Conservation (phyloP, 2,113 vertebrate genomes). For the Perca schrenkii region DNA sequence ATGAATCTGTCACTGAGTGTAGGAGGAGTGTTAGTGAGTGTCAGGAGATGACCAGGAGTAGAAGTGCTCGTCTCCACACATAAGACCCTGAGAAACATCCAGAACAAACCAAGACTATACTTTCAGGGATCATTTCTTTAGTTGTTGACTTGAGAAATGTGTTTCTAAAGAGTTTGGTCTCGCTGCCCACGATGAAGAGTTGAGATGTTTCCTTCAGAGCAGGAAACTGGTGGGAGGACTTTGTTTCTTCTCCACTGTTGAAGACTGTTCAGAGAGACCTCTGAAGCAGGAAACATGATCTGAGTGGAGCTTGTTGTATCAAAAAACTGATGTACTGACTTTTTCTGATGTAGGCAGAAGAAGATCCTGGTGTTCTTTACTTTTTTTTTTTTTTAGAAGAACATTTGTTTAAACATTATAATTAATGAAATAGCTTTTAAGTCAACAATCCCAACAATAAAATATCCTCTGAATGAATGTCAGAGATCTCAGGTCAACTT, state of each 20-base stretch:
- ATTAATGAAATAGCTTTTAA: background rate
- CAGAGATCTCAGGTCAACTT: background rate
- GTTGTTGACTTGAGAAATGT: conserved; percentile 50
- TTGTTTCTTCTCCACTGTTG: conserved; percentile 16
- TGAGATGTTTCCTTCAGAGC: background rate
- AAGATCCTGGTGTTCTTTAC: too few relatives aligned
- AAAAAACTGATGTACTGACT: too few relatives aligned
- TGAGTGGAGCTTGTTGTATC: conserved; percentile 12
- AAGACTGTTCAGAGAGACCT: conserved; percentile 27
- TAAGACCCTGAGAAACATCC: too few relatives aligned
- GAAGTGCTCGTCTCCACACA: too few relatives aligned
- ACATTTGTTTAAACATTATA: too few relatives aligned
- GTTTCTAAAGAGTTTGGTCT: conserved; percentile 6
- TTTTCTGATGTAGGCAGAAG: too few relatives aligned
- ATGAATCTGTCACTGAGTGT: too few relatives aligned
- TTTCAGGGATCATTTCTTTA: too few relatives aligned
- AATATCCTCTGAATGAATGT: background rate
- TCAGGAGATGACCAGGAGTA: background rate
- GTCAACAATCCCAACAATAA: background rate
- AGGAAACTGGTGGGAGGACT: conserved; percentile 19
- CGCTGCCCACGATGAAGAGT: background rate
- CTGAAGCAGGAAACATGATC: conserved; percentile 46
- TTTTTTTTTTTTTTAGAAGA: too few relatives aligned
- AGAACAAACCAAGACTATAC: too few relatives aligned
- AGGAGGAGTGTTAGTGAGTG: background rate